Conservation (phyloP, 2,888 invertebrate species). For the Hypena proboscidalis region DNA sequence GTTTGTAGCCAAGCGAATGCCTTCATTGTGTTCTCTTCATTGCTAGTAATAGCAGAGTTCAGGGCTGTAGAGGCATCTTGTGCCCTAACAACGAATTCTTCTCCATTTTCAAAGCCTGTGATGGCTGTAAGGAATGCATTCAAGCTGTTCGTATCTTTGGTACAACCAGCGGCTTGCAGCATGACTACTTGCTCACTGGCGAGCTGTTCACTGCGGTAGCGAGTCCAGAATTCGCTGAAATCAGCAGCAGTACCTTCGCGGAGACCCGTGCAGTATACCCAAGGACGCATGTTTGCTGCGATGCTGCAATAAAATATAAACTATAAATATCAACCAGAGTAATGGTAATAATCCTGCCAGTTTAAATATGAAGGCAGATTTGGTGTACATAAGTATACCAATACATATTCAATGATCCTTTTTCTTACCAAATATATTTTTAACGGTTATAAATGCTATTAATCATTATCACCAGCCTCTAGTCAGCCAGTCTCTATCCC, state of each 20-base stretch:
- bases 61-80: constrained; percentile 74
- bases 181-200: constrained; percentile 89
- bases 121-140: constrained; percentile 59
- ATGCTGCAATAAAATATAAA: constrained; percentile 51
- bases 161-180: constrained; percentile 89
- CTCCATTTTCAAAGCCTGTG: constrained; percentile 48
- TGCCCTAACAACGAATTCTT: constrained; percentile 57
- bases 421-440: too few relatives aligned
- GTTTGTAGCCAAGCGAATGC: constrained; percentile 82
- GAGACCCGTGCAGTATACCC: constrained; percentile 91
- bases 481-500: too few relatives aligned
- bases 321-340: neutral
- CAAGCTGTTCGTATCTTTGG: constrained; percentile 73
- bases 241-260: constrained; percentile 86
- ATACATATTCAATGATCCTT: too few relatives aligned
- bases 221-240: constrained; percentile 88
- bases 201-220: constrained; percentile 84
- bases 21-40: constrained; percentile 82
- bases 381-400: too few relatives aligned
- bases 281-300: constrained; percentile 83
- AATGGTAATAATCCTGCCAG: too few relatives aligned
- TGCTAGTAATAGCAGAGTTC: constrained; percentile 80
- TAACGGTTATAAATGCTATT: too few relatives aligned
- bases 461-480: too few relatives aligned
- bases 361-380: too few relatives aligned